Evolutionary conservation across 2,113 vertebrate species (phyloP), one percentile per base, ranked within the genome.

Genomic region (Turnix velox): DNA sequence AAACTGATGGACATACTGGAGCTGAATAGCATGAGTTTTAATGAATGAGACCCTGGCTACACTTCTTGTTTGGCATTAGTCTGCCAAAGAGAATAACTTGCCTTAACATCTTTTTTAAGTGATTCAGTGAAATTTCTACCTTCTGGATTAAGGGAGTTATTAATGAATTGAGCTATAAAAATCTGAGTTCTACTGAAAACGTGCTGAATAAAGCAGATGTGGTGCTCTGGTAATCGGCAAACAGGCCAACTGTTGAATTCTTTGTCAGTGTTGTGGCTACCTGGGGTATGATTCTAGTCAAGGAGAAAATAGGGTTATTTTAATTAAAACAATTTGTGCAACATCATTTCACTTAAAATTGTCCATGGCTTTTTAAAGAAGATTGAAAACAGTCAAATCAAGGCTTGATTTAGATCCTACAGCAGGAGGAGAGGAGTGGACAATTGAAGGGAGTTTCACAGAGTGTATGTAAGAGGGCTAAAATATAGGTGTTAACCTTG

Each of bases 321-420:
- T 90, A 96, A 97, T 95, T 96, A 94, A 95, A 95, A 83, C 79
- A 83, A 77, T 86, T 73, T 2, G 23, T 52, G 74, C 81, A 75
- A 69, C 81, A 81, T 52, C 49, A 68, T 93, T 94, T 94, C 83
- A 88, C 75, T 92, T 90, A 93, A 84, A 84, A 94, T 91, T 61
- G 31, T 80, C 86, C 14, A 10, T 69, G 49, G 43, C 49, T 93
- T 96, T 96, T 94, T 55, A 77, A 93, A 93, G 68, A 92, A 96
- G 73, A 85, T 67, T 84, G 79, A 94, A 94, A 93, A 25, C 14
- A 22, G 37, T 83, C 68, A 89, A 90, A 78, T 74, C 46, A 69
- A 75, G 48, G 37, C 90, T 93, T 74, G n/a, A 51, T 85, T 89
- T 88, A 84, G 73, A 45, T 88, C 85, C 55, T 93, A 31, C 30